Evolutionary conservation across 2,797 vertebrate genomes (phyloP).

Genomic region (Graptemys geographica): DNA sequence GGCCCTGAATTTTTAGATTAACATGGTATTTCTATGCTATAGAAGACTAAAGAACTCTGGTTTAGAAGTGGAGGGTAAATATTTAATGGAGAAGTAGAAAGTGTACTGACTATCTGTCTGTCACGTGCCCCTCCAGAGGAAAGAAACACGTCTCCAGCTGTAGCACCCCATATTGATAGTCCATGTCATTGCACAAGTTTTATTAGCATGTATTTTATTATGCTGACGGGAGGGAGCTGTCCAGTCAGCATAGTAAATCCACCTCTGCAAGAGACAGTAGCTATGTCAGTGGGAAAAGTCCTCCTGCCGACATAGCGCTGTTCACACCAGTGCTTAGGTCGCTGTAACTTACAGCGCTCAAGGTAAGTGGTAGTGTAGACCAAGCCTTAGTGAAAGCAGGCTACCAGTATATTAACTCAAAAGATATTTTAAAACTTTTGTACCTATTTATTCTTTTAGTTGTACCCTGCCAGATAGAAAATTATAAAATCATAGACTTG

Average conservation of each 20-base stretch:
- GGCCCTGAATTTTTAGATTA: slow-evolving; percentile 22
- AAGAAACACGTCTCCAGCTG: too few species aligned
- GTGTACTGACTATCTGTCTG: background rate
- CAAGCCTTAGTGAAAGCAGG: too few species aligned
- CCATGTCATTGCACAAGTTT: too few species aligned
- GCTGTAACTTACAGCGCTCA: background rate
- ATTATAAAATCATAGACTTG: background rate
- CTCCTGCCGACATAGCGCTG: background rate
- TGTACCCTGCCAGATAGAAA: background rate
- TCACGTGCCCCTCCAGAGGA: too few species aligned
- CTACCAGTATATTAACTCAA: background rate
- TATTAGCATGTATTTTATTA: too few species aligned
- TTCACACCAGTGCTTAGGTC: background rate
- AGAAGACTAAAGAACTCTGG: background rate
- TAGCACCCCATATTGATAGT: too few species aligned
- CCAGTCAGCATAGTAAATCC: background rate
- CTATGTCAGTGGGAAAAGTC: background rate
- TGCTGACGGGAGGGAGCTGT: background rate
- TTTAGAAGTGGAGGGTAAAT: slow-evolving; percentile 8
- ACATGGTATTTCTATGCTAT: background rate
- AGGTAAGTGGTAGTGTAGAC: too few species aligned
- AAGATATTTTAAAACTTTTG: background rate
- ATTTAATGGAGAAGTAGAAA: background rate
- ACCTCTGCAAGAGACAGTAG: background rate
- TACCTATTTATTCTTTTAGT: background rate